Base-by-base conservation (phyloP, 2,797 vertebrate genomes). In the Gymnodraco acuticeps region DNA sequence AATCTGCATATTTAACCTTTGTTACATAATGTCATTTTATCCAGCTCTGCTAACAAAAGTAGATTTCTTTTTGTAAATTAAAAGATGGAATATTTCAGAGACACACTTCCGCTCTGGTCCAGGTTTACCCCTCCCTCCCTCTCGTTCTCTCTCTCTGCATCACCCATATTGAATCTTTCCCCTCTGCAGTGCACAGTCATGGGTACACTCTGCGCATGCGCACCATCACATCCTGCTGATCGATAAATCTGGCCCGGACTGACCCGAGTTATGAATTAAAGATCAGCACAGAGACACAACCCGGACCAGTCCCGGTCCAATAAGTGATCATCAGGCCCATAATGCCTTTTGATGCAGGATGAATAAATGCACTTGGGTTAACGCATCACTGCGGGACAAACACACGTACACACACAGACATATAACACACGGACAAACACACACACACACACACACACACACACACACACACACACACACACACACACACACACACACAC, bases 131-230 rank as follows among this genome's bases (percentile, higher is more conserved):
- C 15, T 54, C 45, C 13, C 51, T 2, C 14, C 19, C 38, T 15
- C 23, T 4, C 48, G 0, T 0, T 0, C 27, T 11, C 60, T 11
- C 60, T 7, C 64, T 50, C 84, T 78, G 83, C 82, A 88, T 84
- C 87, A 61, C 73, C 80, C 73, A 55, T 48, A 56, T 42, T 77
- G 75, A 63, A 70, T 77, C 78, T 63, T 16, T 80, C 73, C 73
- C 87, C 84, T 80, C 89, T 86, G 88, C 91, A 92, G 85, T 92
- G 90, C 90, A 91, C 87, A 91, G 90, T 93, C 91, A 93, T 93
- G 91, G 86, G 76, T 80, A 62, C 69, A 9, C 27, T 54, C 1
- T 86, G 81, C 90, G 91, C 91, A 87, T 87, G 92, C 86, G 91
- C 87, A 80, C 2, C 67, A 64, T 53, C 73, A 53, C 86, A 84